Base-by-base conservation (phyloP, 1,140 invertebrate species). In the Drosophila elegans region DNA sequence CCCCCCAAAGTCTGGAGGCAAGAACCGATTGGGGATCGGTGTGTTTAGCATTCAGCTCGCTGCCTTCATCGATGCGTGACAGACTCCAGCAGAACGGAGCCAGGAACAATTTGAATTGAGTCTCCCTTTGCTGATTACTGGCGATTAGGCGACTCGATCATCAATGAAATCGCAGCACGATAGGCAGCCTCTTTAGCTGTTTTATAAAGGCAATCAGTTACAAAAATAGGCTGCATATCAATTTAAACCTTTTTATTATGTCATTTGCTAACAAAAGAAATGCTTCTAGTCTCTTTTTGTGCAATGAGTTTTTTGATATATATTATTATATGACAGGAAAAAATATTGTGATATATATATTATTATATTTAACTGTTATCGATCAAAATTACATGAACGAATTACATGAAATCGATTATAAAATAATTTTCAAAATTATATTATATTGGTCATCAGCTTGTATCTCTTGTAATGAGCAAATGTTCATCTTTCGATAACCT, bases 61-160 rank as follows among this genome's bases (percentile, higher is more conserved):
- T 7, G 38, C 13, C 36, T 34, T 39, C 48, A 63, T 69, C 52
- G 56, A 53, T 60, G 77, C 81, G 73, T 85, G 73, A 64, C 74
- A 72, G 46, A 56, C 41, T 48, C 42, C 32, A 41, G 36, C 41
- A 16, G 4, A 32, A 16, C 29, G 29, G 48, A 41, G 51, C n/a
- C 45, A 54, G 55, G 41, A 46, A 44, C 51, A 52, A 25, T 48
- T 78, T 57, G 29, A 44, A 4, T 32, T 71, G 82, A 60, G 56
- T 71, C 48, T 80, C 67, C 79, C 59, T 81, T 49, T 52, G 54
- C 59, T 78, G 69, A 82, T 85, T 82, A 67, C 64, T 59, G 66
- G 34, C 72, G 60, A 86, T 85, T 88, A 88, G 46, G 39, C 44
- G 60, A 49, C 32, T 78, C 74, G 85, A 81, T 81, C 82, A 82